A percentile compares a stretch with the other conserved stretches of the same genome.
These are phyloP conservation scores for Tympanoctomys barrerae DNA, from an alignment of 2,797 vertebrate genomes.

Conservation along the genomic window DNA sequence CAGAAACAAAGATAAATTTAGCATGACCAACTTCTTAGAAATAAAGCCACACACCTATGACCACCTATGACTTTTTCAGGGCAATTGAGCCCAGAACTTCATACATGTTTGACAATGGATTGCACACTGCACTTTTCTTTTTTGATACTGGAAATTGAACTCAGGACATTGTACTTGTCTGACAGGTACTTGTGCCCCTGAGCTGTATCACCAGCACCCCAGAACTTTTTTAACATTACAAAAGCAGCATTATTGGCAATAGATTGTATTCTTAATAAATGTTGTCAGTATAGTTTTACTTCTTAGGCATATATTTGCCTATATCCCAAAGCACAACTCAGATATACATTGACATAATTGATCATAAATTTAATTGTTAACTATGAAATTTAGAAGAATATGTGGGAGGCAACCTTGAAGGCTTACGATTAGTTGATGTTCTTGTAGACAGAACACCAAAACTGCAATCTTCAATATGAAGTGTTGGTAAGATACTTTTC, in stretches of 20 bases:
- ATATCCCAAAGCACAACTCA: too few relatives aligned
- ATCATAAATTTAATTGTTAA: background rate
- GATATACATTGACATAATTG: background rate
- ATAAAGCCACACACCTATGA: background rate
- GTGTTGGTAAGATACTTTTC: background rate
- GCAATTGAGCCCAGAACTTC: background rate
- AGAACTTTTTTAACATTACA: background rate
- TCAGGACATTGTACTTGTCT: too few relatives aligned
- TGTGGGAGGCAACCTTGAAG: background rate
- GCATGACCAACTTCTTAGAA: background rate
- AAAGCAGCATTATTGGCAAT: background rate
- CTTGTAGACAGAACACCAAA: background rate
- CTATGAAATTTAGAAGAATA: background rate
- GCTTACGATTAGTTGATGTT: background rate
- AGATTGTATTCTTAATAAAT: background rate
- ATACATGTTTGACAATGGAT: background rate
- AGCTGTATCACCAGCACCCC: too few relatives aligned
- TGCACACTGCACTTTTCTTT: background rate
- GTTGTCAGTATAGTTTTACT: background rate
- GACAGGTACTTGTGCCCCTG: too few relatives aligned
- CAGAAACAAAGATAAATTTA: background rate
- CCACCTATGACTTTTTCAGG: background rate
- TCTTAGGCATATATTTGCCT: background rate
- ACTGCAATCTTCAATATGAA: background rate
- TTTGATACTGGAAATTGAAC: too few relatives aligned